Percentiles rank a stretch among this genome's conserved stretches.
Evolutionary conservation across 2,113 vertebrate genomes (phyloP).

Genomic region (Quiscalus mexicanus): DNA sequence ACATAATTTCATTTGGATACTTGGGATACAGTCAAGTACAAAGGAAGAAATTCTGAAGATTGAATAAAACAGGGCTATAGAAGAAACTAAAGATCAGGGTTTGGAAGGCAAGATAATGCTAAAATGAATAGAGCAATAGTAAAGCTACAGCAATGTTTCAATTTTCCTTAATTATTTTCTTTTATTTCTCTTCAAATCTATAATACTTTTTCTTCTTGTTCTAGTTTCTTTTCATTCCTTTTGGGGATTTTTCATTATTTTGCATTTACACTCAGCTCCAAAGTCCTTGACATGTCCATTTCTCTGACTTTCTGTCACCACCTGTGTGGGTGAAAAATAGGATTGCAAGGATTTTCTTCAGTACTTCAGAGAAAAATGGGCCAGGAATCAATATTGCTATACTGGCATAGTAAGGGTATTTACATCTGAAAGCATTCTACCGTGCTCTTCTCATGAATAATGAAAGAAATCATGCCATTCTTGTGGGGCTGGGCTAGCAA

Average conservation of each 20-base stretch:
- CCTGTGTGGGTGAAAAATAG: not conserved
- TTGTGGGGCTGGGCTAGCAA: not conserved
- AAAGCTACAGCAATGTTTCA: not conserved
- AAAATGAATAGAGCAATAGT: not conserved
- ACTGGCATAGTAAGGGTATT: constrained; percentile 27
- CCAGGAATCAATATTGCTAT: constrained; percentile 31
- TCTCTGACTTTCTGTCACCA: not conserved
- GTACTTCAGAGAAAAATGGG: constrained; percentile 1
- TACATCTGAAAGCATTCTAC: constrained; percentile 50
- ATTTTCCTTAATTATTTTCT: not conserved
- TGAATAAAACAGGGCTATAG: not conserved
- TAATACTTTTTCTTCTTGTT: not conserved
- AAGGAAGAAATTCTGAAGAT: not conserved
- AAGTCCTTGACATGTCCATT: constrained; percentile 18
- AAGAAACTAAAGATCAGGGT: not conserved
- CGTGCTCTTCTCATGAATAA: constrained; percentile 49
- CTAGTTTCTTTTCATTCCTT: not conserved
- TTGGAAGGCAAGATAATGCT: not conserved
- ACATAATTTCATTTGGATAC: not conserved
- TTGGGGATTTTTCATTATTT: not conserved
- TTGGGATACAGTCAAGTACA: not conserved
- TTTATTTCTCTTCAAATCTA: not conserved
- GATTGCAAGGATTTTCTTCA: constrained; percentile 33
- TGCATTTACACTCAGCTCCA: not conserved
- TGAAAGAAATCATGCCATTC: not conserved